Evolutionary conservation across 2,888 invertebrate species (phyloP).

Genomic region (Dynastes maya): DNA sequence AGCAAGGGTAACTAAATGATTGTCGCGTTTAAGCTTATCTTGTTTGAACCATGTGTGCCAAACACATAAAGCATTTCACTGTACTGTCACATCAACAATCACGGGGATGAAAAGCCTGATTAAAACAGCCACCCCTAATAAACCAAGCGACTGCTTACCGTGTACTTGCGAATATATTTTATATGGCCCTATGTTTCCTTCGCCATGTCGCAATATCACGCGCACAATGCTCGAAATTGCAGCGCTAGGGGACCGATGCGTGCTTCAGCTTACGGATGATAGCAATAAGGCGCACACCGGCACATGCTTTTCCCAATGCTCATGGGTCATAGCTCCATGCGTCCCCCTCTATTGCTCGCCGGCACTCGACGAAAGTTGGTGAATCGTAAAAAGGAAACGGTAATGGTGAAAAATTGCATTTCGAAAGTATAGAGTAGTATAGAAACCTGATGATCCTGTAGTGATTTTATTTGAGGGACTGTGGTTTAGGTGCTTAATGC

Average conservation of each 20-base stretch:
- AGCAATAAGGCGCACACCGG: conserved; percentile 21
- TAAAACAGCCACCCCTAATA: conserved; percentile 31
- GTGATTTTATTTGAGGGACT: not conserved
- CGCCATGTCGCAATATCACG: not conserved
- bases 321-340: not conserved
- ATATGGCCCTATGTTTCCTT: conserved; percentile 1
- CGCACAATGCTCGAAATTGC: not conserved
- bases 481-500: conserved; percentile 4
- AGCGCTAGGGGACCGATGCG: conserved; percentile 5
- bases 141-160: conserved; percentile 1
- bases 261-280: conserved; percentile 12
- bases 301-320: not conserved
- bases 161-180: conserved; percentile 2
- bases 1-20: not conserved
- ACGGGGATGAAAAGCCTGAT: conserved; percentile 13
- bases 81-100: conserved; percentile 14
- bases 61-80: conserved; percentile 3
- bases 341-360: not conserved
- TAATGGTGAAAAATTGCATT: conserved; percentile 6
- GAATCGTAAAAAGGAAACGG: conserved; percentile 5
- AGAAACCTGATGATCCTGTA: not conserved
- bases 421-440: not conserved
- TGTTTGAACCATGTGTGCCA: conserved; percentile 6
- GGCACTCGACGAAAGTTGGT: not conserved
- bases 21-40: conserved; percentile 1